These are phyloP conservation scores for Laodelphax striatellus DNA, from an alignment of 1,140 invertebrate species.

Conservation along the genomic window DNA sequence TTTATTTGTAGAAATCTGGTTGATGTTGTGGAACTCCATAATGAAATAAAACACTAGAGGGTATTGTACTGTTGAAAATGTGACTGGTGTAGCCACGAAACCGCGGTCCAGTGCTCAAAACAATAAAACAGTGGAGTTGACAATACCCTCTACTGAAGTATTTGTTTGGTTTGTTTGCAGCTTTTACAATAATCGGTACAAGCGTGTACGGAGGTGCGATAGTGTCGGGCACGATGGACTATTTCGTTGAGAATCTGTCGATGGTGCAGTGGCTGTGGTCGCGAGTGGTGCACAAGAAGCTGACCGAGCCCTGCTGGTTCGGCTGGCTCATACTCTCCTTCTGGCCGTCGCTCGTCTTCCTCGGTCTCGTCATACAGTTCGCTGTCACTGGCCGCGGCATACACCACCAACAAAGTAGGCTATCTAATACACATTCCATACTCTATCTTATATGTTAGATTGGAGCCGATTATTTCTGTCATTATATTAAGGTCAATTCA, in stretches of 20 bases:
- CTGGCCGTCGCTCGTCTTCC: conserved; percentile 57
- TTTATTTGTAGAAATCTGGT: too few relatives aligned
- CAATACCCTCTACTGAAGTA: too few relatives aligned
- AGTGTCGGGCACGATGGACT: conserved; percentile 57
- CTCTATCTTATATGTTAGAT: background rate
- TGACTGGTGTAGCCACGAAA: too few relatives aligned
- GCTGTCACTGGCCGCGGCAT: conserved; percentile 56
- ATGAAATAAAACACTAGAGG: too few relatives aligned
- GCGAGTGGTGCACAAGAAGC: conserved; percentile 18
- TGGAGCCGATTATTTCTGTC: too few relatives aligned
- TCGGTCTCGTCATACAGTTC: conserved; percentile 56
- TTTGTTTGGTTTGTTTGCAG: conserved; percentile 34
- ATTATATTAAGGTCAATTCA: background rate
- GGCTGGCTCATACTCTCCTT: conserved; percentile 61
- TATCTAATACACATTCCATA: background rate
- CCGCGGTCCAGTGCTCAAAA: too few relatives aligned
- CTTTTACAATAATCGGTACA: conserved; percentile 61
- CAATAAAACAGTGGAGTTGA: too few relatives aligned
- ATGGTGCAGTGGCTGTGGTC: conserved; percentile 29
- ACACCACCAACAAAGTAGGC: conserved; percentile 47
- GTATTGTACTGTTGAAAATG: too few relatives aligned
- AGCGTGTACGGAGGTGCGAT: conserved; percentile 63
- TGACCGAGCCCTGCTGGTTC: conserved; percentile 51
- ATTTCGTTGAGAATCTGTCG: conserved; percentile 59
- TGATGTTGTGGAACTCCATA: too few relatives aligned